Percentiles rank a stretch among this genome's conserved stretches.
Conservation (phyloP, 2,888 invertebrate species). For the Drosophila imparisetae region DNA sequence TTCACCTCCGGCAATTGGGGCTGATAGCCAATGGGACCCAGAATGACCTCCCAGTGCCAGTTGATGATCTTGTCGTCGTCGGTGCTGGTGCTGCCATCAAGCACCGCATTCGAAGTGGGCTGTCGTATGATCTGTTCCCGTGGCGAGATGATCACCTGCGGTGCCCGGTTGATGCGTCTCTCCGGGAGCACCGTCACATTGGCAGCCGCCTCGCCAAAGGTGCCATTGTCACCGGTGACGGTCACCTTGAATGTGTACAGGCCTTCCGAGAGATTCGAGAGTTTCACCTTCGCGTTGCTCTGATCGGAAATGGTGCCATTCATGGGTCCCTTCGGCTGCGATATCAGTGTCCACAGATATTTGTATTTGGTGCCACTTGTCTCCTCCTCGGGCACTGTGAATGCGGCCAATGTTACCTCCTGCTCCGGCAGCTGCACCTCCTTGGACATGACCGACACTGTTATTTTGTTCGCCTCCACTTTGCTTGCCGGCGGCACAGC, state of each 20-base stretch:
- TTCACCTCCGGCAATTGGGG: slow-evolving; percentile 91
- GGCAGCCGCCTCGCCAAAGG: slow-evolving; percentile 92
- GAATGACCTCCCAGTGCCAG: slow-evolving; percentile 97
- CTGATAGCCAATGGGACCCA: slow-evolving; percentile 94
- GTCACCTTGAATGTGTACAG: slow-evolving; percentile 94
- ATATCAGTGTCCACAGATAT: slow-evolving; percentile 94
- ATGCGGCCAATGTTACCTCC: slow-evolving; percentile 93
- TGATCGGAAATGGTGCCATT: slow-evolving; percentile 92
- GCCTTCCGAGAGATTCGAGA: slow-evolving; percentile 94
- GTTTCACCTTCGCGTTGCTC: slow-evolving; percentile 92
- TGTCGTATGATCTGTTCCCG: slow-evolving; percentile 93
- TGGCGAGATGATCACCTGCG: slow-evolving; percentile 94
- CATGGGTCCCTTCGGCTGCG: slow-evolving; percentile 92
- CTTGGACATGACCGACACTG: slow-evolving; percentile 91
- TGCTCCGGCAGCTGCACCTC: slow-evolving; percentile 93
- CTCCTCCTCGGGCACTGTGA: slow-evolving; percentile 91
- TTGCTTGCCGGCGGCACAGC: slow-evolving; percentile 66
- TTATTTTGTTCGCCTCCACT: slow-evolving; percentile 86
- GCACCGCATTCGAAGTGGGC: slow-evolving; percentile 94
- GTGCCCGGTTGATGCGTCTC: slow-evolving; percentile 92
- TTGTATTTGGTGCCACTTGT: slow-evolving; percentile 90
- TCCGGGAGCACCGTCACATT: slow-evolving; percentile 96
- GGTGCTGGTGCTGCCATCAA: slow-evolving; percentile 93
- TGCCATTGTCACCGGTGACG: slow-evolving; percentile 90
- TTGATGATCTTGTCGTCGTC: slow-evolving; percentile 94